phyloP scores from a whole-genome alignment of 2,888 invertebrate genomes.

The Griposia aprilina region DNA sequence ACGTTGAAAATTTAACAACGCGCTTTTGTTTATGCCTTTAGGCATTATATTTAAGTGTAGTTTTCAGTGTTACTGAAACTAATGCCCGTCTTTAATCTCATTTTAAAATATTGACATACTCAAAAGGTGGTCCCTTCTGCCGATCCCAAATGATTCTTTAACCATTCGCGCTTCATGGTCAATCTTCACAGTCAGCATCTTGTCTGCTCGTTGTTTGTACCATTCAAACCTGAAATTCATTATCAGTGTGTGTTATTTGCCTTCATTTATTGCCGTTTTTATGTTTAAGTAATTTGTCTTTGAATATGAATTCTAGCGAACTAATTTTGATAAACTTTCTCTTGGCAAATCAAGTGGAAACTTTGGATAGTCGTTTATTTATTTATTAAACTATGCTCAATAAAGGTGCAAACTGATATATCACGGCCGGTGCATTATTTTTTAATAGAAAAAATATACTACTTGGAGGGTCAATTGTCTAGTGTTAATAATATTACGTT shows the following conservation, averaged over 20 bases:
- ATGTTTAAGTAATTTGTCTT: background rate
- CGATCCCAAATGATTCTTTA: conserved; percentile 92
- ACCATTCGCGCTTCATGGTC: conserved; percentile 88
- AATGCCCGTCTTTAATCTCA: background rate
- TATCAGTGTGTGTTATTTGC: background rate
- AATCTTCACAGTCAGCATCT: conserved; percentile 88
- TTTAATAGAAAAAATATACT: background rate
- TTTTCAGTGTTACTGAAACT: too few relatives aligned
- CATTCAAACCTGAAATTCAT: conserved; percentile 89
- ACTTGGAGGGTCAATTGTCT: too few relatives aligned
- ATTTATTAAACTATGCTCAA: too few relatives aligned
- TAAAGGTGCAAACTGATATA: background rate
- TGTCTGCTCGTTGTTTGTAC: conserved; percentile 92
- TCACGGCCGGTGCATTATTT: background rate
- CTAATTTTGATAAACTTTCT: background rate
- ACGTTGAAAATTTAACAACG: too few relatives aligned
- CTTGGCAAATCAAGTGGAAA: background rate
- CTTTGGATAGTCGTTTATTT: background rate
- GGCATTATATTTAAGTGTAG: background rate
- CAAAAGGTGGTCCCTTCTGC: conserved; percentile 93
- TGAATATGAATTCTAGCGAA: background rate
- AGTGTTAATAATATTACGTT: too few relatives aligned
- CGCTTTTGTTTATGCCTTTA: background rate
- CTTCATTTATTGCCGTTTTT: background rate
- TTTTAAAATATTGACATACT: conserved; percentile 86